phyloP scores from a whole-genome alignment of 2,113 vertebrate genomes.

The Lampris incognitus region DNA sequence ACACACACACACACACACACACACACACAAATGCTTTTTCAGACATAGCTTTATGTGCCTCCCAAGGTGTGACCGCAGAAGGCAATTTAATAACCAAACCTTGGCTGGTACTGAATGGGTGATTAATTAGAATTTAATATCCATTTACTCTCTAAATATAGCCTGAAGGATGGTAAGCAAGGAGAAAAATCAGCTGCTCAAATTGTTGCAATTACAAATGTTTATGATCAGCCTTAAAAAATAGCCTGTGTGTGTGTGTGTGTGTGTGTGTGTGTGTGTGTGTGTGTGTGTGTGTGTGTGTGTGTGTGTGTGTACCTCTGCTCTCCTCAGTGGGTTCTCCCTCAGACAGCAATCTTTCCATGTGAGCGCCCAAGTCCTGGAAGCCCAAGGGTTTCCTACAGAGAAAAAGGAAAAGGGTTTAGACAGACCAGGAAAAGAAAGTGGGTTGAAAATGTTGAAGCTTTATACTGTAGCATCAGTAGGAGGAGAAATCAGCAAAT shows the following conservation, averaged over 20 bases:
- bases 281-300: neutral
- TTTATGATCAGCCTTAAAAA: neutral
- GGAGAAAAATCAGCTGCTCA: neutral
- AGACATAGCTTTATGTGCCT: neutral
- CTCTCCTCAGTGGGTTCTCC: conserved; percentile 82
- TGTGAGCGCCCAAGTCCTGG: conserved; percentile 90
- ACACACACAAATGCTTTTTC: neutral
- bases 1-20: neutral
- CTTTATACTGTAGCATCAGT: neutral
- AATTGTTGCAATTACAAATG: neutral
- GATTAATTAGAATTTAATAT: neutral
- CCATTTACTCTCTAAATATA: neutral
- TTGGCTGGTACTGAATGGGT: neutral
- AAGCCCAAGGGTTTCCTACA: conserved; percentile 91
- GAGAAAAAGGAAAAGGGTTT: conserved; percentile 40
- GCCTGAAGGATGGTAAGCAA: neutral
- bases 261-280: neutral
- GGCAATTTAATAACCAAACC: neutral
- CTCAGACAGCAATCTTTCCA: conserved; percentile 89
- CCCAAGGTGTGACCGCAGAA: neutral
- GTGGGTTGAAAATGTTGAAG: too few species aligned
- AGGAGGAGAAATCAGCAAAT: neutral
- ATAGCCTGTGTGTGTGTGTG: neutral
- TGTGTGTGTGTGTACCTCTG: conserved; percentile 74
- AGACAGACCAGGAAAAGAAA: neutral